These are phyloP conservation scores for Columba janthina DNA, from an alignment of 2,113 vertebrate genomes.

Conservation along the genomic window DNA sequence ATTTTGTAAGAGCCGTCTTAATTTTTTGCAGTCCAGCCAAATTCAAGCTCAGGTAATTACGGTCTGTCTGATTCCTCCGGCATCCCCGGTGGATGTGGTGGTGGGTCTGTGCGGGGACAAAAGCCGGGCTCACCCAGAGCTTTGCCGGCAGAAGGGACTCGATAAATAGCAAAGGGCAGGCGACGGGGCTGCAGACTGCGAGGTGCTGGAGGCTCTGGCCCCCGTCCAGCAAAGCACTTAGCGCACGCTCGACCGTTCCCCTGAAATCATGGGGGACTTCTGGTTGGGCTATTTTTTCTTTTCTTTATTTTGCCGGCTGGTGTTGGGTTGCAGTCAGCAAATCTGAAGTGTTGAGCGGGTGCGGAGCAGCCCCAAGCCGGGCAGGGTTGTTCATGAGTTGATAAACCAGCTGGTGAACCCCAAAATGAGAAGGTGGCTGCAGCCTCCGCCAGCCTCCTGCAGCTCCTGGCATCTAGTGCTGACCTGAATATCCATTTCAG, in stretches of 20 bases:
- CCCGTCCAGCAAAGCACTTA: conserved; percentile 1
- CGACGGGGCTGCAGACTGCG: neutral
- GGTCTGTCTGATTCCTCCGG: accelerated
- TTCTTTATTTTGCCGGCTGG: accelerated
- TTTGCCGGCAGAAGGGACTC: neutral
- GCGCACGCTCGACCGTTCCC: accelerated
- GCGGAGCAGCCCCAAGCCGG: neutral
- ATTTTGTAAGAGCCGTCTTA: accelerated
- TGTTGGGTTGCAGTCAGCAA: neutral
- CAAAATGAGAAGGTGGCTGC: neutral
- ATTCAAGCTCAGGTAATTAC: accelerated
- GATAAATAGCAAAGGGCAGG: neutral
- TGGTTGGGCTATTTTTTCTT: neutral
- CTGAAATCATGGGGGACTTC: neutral
- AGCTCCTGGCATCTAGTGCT: accelerated
- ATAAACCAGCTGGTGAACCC: neutral
- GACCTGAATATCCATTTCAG: accelerated
- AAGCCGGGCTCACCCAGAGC: accelerated
- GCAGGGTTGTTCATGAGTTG: neutral
- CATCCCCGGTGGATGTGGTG: accelerated
- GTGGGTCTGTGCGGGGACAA: accelerated
- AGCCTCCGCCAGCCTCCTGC: neutral
- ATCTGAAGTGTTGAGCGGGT: neutral
- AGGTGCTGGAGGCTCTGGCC: conserved; percentile 27
- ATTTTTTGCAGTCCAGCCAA: neutral